phyloP scores from a whole-genome alignment of 2,797 vertebrate species.

The Liparis tanakae region DNA sequence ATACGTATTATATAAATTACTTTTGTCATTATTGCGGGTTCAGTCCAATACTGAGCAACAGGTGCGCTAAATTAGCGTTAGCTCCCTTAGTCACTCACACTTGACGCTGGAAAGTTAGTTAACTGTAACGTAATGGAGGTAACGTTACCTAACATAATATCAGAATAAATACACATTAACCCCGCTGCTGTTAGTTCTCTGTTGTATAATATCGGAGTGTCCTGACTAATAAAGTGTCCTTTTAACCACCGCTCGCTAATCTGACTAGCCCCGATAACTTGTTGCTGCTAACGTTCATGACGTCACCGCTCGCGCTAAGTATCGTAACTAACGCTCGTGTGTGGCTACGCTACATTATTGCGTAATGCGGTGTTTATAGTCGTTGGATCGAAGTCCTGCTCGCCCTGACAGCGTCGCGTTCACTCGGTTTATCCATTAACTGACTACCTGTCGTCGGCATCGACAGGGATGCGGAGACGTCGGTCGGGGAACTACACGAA shows the following conservation, averaged over 20 bases:
- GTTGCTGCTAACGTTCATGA: not conserved
- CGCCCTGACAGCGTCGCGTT: no score
- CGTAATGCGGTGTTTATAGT: not conserved
- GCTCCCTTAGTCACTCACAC: constrained; percentile 34
- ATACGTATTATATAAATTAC: not conserved
- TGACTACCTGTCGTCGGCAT: constrained; percentile 1
- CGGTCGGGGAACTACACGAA: not conserved
- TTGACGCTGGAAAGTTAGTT: not conserved
- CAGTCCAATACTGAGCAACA: constrained; percentile 43
- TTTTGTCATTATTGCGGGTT: not conserved
- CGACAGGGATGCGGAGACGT: constrained; percentile 21
- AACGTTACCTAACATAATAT: not conserved
- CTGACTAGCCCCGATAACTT: not conserved
- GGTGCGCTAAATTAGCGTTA: constrained; percentile 63
- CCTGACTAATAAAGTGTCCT: not conserved
- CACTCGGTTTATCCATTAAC: not conserved
- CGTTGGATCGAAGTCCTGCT: not conserved
- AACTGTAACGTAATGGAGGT: not conserved
- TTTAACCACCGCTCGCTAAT: constrained; percentile 1
- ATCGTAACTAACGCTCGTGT: not conserved
- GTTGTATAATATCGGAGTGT: fast-evolving
- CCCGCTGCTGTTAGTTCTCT: fast-evolving
- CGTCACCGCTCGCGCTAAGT: not conserved
- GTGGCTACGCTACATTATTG: not conserved
- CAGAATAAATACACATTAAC: no score